Conservation (phyloP, 2,888 invertebrate genomes). For the Macrosoma leucophasiata region DNA sequence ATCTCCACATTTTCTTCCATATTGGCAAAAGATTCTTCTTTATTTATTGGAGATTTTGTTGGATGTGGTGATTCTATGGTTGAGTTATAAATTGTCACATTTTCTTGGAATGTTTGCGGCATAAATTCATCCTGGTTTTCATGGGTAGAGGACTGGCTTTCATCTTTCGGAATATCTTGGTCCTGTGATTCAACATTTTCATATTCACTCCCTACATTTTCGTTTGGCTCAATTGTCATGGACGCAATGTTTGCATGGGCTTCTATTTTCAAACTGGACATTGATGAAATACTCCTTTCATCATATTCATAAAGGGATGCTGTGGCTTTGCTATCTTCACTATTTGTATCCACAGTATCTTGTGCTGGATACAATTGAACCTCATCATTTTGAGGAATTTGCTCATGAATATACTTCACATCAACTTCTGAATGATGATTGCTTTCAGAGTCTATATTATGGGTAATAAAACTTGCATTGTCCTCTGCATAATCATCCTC, state of each 20-base stretch:
- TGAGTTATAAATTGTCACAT: constrained; percentile 26
- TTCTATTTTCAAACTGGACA: constrained; percentile 59
- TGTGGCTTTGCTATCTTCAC: constrained; percentile 60
- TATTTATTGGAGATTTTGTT: constrained; percentile 28
- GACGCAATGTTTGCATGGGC: constrained; percentile 43
- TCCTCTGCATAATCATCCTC: constrained; percentile 49
- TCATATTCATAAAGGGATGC: constrained; percentile 61
- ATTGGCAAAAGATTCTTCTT: constrained; percentile 33
- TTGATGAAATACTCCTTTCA: constrained; percentile 56
- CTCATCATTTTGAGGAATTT: constrained; percentile 46
- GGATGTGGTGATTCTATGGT: constrained; percentile 25
- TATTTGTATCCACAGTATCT: constrained; percentile 54
- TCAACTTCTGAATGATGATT: constrained; percentile 51
- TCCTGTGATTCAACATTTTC: constrained; percentile 26
- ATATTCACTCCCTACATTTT: constrained; percentile 22
- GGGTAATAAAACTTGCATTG: constrained; percentile 37
- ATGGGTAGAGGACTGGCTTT: constrained; percentile 22
- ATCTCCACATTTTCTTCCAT: constrained; percentile 40
- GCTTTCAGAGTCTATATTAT: constrained; percentile 32
- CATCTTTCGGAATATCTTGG: constrained; percentile 28
- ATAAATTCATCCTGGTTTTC: constrained; percentile 44
- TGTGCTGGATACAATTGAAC: constrained; percentile 42
- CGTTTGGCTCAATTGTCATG: constrained; percentile 36
- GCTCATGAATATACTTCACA: constrained; percentile 45
- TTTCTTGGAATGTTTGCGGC: constrained; percentile 30